Conservation (phyloP, 2,888 invertebrate genomes). For the Eugnorisma glareosa region DNA sequence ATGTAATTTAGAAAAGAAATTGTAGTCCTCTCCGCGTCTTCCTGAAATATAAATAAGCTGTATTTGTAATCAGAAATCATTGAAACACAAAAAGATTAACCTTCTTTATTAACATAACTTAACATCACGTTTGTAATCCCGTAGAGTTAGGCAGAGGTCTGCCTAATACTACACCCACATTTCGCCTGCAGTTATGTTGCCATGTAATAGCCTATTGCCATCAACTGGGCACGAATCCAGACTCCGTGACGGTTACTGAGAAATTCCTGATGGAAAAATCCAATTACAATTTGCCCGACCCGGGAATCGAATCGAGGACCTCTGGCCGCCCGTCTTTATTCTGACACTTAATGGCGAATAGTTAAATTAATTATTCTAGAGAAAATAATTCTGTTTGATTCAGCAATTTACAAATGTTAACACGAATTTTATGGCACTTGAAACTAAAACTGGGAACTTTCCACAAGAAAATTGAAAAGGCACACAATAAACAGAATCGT, state of each 20-base stretch:
- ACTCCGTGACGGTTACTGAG: no score
- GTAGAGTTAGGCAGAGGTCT: no score
- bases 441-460: not conserved
- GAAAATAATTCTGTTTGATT: not conserved
- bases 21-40: no score
- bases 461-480: conserved; percentile 17
- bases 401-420: not conserved
- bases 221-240: no score
- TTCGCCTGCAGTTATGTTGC: no score
- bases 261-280: no score
- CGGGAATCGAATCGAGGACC: no score
- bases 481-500: conserved; percentile 23
- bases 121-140: no score
- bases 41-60: not conserved
- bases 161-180: no score
- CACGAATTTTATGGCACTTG: not conserved
- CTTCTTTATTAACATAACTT: not conserved
- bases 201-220: no score
- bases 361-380: not conserved
- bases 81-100: not conserved
- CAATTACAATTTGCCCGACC: no score
- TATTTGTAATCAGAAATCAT: not conserved
- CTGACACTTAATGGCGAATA: not conserved
- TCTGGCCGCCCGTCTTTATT: not conserved
- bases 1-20: not conserved